These are phyloP conservation scores for Urocolius indicus DNA, from an alignment of 2,113 vertebrate species.

Conservation along the genomic window DNA sequence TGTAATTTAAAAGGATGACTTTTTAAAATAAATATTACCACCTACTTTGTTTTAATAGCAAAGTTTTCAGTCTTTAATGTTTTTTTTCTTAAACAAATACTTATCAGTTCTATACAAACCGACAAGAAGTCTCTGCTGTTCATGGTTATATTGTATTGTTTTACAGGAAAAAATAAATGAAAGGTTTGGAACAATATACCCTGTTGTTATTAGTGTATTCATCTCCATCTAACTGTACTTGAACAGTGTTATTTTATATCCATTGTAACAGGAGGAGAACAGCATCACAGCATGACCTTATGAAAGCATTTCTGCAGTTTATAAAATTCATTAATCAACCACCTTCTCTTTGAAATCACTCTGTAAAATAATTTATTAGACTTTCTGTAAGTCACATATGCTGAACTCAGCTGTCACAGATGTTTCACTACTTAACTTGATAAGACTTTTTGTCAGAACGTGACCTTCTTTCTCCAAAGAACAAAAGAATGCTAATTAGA, in stretches of 20 bases:
- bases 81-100: not conserved
- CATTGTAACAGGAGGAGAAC: not conserved
- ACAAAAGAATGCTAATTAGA: not conserved
- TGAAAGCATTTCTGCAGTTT: slow-evolving; percentile 8
- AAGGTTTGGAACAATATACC: not conserved
- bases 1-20: rapidly evolving
- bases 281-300: not conserved
- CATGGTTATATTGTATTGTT: not conserved
- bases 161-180: not conserved
- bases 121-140: not conserved
- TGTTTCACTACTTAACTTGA: not conserved
- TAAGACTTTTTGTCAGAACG: not conserved
- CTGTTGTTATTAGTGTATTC: not conserved
- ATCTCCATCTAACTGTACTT: not conserved
- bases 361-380: slow-evolving; percentile 8
- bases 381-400: not conserved
- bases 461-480: slow-evolving; percentile 17
- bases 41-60: not conserved
- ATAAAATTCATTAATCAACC: not conserved
- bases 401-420: not conserved
- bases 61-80: not conserved
- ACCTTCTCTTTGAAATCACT: not conserved
- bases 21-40: not conserved
- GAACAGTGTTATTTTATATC: not conserved
- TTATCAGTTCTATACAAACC: not conserved